phyloP scores from a whole-genome alignment of 2,888 invertebrate species.

The Mermis nigrescens region DNA sequence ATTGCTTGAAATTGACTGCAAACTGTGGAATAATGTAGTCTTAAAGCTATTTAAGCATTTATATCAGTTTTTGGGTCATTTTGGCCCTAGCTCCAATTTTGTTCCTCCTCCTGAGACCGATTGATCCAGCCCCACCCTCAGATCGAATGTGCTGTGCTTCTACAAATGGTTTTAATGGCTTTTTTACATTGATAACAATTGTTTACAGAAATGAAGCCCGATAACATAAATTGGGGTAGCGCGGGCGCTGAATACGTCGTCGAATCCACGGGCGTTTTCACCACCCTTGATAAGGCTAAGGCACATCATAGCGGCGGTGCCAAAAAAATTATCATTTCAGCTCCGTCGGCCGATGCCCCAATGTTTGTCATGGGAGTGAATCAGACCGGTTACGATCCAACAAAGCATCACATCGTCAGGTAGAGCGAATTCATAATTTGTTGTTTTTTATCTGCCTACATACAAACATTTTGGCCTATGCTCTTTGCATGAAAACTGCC shows the following conservation, averaged over 20 bases:
- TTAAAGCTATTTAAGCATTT: no score
- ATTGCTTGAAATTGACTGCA: no score
- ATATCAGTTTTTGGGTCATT: no score
- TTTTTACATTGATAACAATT: no score
- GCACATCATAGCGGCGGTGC: constrained; percentile 28
- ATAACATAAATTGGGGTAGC: constrained; percentile 31
- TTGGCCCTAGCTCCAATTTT: no score
- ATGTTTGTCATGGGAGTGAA: constrained; percentile 39
- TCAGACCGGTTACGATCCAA: constrained; percentile 29
- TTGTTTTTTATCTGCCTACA: not conserved
- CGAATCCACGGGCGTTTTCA: constrained; percentile 37
- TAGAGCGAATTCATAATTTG: not conserved
- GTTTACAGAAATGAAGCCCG: constrained; percentile 31
- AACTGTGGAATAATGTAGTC: no score
- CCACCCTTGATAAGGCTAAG: constrained; percentile 34
- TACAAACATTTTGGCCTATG: no score
- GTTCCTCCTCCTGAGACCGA: no score
- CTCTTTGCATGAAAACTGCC: no score
- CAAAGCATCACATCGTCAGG: constrained; percentile 16
- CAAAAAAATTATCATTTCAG: constrained; percentile 36
- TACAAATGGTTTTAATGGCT: no score
- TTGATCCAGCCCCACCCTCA: no score
- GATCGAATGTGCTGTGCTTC: no score
- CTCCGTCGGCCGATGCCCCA: constrained; percentile 37
- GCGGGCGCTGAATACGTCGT: constrained; percentile 34